Percentiles rank a stretch among this genome's conserved stretches.
Conservation (phyloP, 1,140 invertebrate species). For the Platyscapa corneri region DNA sequence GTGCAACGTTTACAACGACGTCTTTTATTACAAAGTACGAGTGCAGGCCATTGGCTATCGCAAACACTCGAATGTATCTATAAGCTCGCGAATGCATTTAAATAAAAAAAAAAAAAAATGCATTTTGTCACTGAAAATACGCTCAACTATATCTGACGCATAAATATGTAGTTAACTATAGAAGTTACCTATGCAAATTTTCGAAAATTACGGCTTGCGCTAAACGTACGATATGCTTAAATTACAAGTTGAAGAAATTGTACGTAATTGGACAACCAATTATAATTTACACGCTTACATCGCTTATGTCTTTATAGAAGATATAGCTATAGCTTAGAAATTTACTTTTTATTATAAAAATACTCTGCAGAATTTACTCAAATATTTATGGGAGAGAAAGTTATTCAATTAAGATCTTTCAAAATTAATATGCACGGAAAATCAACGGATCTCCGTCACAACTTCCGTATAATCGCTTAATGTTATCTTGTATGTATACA, state of each 20-base stretch:
- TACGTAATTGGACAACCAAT: not conserved
- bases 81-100: not conserved
- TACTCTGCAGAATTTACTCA: not conserved
- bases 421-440: not conserved
- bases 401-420: not conserved
- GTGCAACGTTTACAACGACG: not conserved
- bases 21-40: not conserved
- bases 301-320: no score
- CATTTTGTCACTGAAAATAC: not conserved
- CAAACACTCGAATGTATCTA: not conserved
- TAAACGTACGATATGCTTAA: not conserved
- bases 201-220: not conserved
- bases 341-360: not conserved
- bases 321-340: no score
- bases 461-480: not conserved
- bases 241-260: not conserved
- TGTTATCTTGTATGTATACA: slow-evolving; percentile 16
- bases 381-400: not conserved
- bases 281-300: not conserved
- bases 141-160: not conserved
- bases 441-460: not conserved
- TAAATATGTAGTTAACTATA: not conserved
- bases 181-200: not conserved
- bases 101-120: not conserved
- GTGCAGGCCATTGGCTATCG: not conserved